phyloP scores from a whole-genome alignment of 2,113 vertebrate species.

The Tachycineta bicolor region DNA sequence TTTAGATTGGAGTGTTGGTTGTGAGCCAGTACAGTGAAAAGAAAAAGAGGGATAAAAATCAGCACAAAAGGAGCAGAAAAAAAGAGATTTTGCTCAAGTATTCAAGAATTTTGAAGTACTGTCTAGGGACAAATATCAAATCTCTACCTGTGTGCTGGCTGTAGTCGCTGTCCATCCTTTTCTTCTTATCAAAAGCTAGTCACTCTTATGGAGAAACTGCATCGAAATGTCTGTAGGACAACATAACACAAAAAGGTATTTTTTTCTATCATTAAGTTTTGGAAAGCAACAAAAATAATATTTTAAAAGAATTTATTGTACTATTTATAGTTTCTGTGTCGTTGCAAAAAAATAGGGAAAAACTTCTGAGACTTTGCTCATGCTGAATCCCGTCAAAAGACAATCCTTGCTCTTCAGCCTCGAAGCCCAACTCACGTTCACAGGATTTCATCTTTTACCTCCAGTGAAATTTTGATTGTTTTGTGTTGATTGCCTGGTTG shows the following conservation, averaged over 20 bases:
- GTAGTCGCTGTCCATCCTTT: accelerated
- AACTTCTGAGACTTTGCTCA: background rate
- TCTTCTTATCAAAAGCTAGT: background rate
- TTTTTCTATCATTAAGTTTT: background rate
- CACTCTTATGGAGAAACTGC: background rate
- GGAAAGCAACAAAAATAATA: background rate
- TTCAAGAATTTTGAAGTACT: background rate
- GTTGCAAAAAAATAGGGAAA: background rate
- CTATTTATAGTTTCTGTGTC: background rate
- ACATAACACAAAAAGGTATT: accelerated
- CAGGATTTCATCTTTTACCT: background rate
- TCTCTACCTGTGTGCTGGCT: background rate
- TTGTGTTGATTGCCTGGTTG: background rate
- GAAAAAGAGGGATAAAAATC: background rate
- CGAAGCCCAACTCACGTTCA: background rate
- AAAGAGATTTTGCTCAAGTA: background rate
- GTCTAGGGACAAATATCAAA: background rate
- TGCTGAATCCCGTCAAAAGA: accelerated
- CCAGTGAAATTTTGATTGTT: background rate
- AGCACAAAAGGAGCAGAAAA: background rate
- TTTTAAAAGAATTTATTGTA: background rate
- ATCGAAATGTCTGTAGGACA: background rate
- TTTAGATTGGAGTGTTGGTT: background rate
- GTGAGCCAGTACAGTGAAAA: background rate
- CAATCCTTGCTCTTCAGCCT: background rate